Base-by-base conservation (phyloP, 2,797 vertebrate genomes). In the Uromys caudimaculatus region DNA sequence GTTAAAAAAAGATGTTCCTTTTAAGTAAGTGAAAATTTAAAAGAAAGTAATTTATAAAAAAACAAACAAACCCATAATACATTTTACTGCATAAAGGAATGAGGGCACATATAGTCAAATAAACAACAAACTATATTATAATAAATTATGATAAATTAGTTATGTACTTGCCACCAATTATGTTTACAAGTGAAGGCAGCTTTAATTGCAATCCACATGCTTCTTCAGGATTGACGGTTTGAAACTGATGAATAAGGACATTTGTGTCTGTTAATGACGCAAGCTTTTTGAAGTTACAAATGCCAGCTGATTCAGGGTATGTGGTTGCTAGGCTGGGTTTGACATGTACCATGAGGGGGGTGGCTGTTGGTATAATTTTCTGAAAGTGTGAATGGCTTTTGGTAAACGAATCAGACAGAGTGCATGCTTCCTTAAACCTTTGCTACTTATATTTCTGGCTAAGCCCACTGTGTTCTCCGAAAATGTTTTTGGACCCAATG, bases 231-330 rank as follows among this genome's bases (percentile, higher is more conserved):
- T 44, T 77, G 81, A 77, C 27, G 62, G 29, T 90, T 84, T 67
- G 56, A 54, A 78, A 27, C 29, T 13, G 12, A 77, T 67, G 19
- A 27, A 10, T 58, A 58, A 54, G 29, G 52, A 10, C n/a, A 10
- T 44, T 56, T 13, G 50, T 38, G 35, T 3, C 10, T 38, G 19
- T 16, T 50, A 67, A 67, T 10, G 0, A 2, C 4, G 17, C 21
- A 10, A 29, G 19, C 1, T 4, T 14, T 9, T 54, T 58, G 17
- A 1, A 44, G 27, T 85, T 62, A 38, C 32, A 64, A 44, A 62
- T 11, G 17, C 24, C 58, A 58, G 13, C 9, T 14, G 44, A n/a
- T 0, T 9, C 3, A 0, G 23, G 19, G 13, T 7, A 0, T 71
- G 23, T 16, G 16, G 3, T 32, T 21, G 9, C 27, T 13, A 0